Evolutionary conservation across 2,797 vertebrate species (phyloP), one percentile per base, ranked within the genome.

Genomic region (Danio jaintianensis): DNA sequence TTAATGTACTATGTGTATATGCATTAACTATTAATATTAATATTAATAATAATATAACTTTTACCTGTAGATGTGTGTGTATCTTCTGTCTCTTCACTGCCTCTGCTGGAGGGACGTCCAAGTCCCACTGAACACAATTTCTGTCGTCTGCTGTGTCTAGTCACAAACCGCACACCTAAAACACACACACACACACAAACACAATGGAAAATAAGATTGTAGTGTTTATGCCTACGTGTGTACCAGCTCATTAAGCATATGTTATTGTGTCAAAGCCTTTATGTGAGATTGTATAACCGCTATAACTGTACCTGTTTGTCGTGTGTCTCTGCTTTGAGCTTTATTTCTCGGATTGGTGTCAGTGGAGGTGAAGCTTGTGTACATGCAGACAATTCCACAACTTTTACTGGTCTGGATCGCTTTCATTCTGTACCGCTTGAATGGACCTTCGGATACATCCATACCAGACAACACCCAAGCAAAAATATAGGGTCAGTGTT

Each of bases 371-470:
- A 96, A 93, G 83, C 92, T 91, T 5, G 97, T 99, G 90, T 97
- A 99, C 88, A 95, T 93, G 83, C 95, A 97, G 80, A 95, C 91
- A 80, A 96, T 95, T 42, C 94, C 96, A 84, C 96, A 98, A 69
- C 95, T 95, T 89, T 97, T 99, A 88, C 97, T 99, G 66, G 97
- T 98, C 93, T 99, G 97, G 83, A 96, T 90, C 0, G 97, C 97
- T 90, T 97, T 98, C 88, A 96, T 93, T 81, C 96, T 92, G 78
- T 96, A 95, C 56, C 95, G 91, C 83, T 95, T 96, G 0, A 92
- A 91, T 0, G 94, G 94, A 75, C 96, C 97, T 99, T 55, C 47
- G 29, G 40, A 18, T 45, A 40, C n/a, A 52, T 20, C 1, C 5
- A 6, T 40, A 48, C 10, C 11, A 29, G 50, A 42, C 22, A 7